Evolutionary conservation across 2,888 invertebrate genomes (phyloP).

Genomic region (Plebejus argus): DNA sequence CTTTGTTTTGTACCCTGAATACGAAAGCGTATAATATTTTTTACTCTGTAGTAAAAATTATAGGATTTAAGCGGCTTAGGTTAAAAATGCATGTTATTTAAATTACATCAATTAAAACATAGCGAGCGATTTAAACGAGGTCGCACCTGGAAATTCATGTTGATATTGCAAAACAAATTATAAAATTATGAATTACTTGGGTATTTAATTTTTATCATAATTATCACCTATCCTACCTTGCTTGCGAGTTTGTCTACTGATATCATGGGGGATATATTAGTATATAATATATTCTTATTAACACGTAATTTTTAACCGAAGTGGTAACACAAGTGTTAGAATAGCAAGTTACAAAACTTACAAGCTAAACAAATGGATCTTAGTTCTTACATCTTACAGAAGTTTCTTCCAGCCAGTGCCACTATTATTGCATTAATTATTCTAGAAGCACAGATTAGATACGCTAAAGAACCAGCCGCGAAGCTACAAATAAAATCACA

Average conservation of each 20-base stretch:
- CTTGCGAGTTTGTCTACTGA: too few species aligned
- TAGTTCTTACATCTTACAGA: too few species aligned
- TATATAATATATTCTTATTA: not conserved
- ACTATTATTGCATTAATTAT: not conserved
- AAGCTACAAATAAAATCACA: not conserved
- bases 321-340: too few species aligned
- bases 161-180: not conserved
- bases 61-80: not conserved
- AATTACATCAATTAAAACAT: slow-evolving; percentile 8
- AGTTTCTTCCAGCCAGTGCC: too few species aligned
- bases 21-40: too few species aligned
- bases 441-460: not conserved
- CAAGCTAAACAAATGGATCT: too few species aligned
- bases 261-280: not conserved
- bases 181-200: not conserved
- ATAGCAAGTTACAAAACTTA: too few species aligned
- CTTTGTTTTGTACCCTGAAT: not conserved
- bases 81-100: slow-evolving; percentile 21
- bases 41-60: not conserved
- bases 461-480: not conserved
- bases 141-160: slow-evolving; percentile 2
- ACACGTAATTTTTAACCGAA: too few species aligned
- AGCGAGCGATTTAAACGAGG: slow-evolving; percentile 16
- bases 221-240: not conserved
- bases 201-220: not conserved